These are phyloP conservation scores for Cottoperca gobio DNA, from an alignment of 2,797 vertebrate genomes.

Conservation along the genomic window DNA sequence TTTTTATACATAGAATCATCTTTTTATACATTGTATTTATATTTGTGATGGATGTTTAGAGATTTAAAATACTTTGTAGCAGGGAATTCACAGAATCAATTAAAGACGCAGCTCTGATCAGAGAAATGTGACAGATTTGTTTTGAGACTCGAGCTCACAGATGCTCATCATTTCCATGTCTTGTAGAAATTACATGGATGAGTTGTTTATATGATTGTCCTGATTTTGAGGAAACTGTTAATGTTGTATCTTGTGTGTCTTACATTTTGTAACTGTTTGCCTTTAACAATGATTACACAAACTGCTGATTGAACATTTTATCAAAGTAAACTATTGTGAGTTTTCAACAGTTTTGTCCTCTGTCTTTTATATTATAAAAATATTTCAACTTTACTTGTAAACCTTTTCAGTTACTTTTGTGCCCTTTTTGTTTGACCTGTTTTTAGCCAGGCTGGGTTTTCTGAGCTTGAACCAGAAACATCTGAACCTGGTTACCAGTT, in stretches of 20 bases:
- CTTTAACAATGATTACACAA: constrained; percentile 49
- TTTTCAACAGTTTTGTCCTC: constrained; percentile 1
- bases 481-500: not conserved
- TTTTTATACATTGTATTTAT: constrained; percentile 54
- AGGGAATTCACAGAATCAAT: not conserved
- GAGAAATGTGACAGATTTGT: constrained; percentile 17
- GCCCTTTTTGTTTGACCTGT: not conserved
- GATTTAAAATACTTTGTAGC: constrained; percentile 4
- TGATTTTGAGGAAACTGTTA: constrained; percentile 31
- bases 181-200: not conserved
- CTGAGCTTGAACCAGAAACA: not conserved
- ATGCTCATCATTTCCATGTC: not conserved
- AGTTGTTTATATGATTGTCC: constrained; percentile 1
- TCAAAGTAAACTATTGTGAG: constrained; percentile 45
- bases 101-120: constrained; percentile 17
- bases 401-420: not conserved
- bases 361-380: not conserved
- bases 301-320: constrained; percentile 29
- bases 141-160: not conserved
- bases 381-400: not conserved
- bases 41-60: constrained; percentile 16
- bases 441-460: not conserved
- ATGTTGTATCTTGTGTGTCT: constrained; percentile 57
- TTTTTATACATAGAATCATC: constrained; percentile 23
- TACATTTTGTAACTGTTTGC: constrained; percentile 62